A percentile compares a stretch with the other conserved stretches of the same genome.
These are phyloP conservation scores for Athrips mouffetella DNA, from an alignment of 2,888 invertebrate genomes.

Conservation along the genomic window DNA sequence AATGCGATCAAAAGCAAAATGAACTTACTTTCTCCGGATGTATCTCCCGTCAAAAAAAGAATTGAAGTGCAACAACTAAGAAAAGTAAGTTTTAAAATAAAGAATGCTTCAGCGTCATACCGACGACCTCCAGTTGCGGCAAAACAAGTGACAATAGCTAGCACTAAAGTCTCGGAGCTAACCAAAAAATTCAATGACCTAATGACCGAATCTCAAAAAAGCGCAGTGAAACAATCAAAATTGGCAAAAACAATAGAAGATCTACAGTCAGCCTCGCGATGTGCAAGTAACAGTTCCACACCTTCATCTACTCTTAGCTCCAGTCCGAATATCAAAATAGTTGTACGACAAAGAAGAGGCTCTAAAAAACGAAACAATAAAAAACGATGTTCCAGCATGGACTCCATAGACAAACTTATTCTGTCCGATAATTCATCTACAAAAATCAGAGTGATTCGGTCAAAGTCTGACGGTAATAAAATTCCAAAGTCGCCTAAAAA, in stretches of 20 bases:
- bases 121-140: slow-evolving; percentile 61
- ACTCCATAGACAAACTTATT: slow-evolving; percentile 63
- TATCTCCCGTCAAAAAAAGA: slow-evolving; percentile 47
- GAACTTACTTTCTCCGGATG: slow-evolving; percentile 33
- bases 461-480: slow-evolving; percentile 70
- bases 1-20: slow-evolving; percentile 36
- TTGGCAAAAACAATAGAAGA: slow-evolving; percentile 75
- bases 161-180: slow-evolving; percentile 81
- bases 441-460: slow-evolving; percentile 61
- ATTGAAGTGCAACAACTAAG: slow-evolving; percentile 61
- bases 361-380: slow-evolving; percentile 69
- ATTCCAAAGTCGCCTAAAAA: slow-evolving; percentile 65
- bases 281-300: slow-evolving; percentile 64
- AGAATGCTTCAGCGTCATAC: slow-evolving; percentile 66
- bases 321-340: slow-evolving; percentile 72
- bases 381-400: slow-evolving; percentile 72
- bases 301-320: slow-evolving; percentile 68
- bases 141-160: slow-evolving; percentile 69
- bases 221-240: slow-evolving; percentile 74
- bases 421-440: slow-evolving; percentile 45
- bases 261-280: slow-evolving; percentile 46
- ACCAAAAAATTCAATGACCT: slow-evolving; percentile 84
- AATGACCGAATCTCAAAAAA: slow-evolving; percentile 62
- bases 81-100: slow-evolving; percentile 81
- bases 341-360: slow-evolving; percentile 59